phyloP scores from a whole-genome alignment of 2,888 invertebrate genomes.

The Agelastica alni region DNA sequence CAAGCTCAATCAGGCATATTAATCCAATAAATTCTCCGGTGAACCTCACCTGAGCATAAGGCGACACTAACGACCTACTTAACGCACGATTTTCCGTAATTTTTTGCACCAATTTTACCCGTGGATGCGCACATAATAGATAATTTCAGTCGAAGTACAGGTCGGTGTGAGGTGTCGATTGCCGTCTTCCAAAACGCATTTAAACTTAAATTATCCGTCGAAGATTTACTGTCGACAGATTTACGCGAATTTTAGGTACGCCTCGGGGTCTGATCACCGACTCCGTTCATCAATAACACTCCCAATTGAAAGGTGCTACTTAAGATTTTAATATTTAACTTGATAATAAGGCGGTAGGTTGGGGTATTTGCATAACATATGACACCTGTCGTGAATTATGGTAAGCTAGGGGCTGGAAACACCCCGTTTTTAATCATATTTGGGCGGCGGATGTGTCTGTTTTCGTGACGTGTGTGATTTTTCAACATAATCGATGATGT shows the following conservation, averaged over 20 bases:
- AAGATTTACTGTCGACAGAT: conserved; percentile 46
- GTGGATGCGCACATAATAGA: conserved; percentile 35
- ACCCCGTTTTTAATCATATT: conserved; percentile 31
- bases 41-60: conserved; percentile 4
- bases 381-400: conserved; percentile 50
- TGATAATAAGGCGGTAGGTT: conserved; percentile 54
- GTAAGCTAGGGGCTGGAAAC: conserved; percentile 29
- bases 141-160: conserved; percentile 38
- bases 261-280: conserved; percentile 28
- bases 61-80: conserved; percentile 9
- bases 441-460: conserved; percentile 29
- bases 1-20: conserved; percentile 11
- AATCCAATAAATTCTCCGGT: conserved; percentile 2
- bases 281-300: conserved; percentile 50
- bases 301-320: conserved; percentile 56
- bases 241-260: conserved; percentile 40
- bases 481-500: conserved; percentile 11
- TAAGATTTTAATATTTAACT: conserved; percentile 57
- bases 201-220: conserved; percentile 46
- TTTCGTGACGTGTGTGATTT: conserved; percentile 26
- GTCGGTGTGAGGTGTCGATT: conserved; percentile 44
- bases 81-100: conserved; percentile 17
- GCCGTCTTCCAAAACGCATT: conserved; percentile 39
- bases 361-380: conserved; percentile 53
- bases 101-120: conserved; percentile 35